Base-by-base conservation (phyloP, 2,888 invertebrate species). In the Baccha elongata region DNA sequence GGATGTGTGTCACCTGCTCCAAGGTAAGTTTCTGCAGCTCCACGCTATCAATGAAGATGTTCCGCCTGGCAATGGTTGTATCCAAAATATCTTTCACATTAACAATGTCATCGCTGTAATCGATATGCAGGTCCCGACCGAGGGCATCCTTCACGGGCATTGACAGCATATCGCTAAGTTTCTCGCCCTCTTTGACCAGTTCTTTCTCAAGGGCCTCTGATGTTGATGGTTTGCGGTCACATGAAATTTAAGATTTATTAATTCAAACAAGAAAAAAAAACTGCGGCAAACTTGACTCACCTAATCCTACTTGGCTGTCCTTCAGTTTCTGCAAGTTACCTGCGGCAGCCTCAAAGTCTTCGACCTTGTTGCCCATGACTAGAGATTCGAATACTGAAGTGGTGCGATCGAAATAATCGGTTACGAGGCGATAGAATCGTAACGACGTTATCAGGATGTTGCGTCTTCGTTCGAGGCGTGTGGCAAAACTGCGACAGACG, bases 141-240 rank as follows among this genome's bases (percentile, higher is more conserved):
- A 94, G 91, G 0, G 95, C 94, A 89, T 96, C 95, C 90, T 95
- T 95, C 83, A 96, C 93, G 8, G 95, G 95, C 92, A 95, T 94
- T 42, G 95, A 94, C 86, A 96, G 91, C 90, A 95, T 93, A 88
- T 95, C 95, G 75, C 95, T 93, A 64, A 96, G 91, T 88, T 94
- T 95, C 89, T 96, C 95, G 8, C 96, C 96, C 91, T 95, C 95
- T 87, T 93, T 93, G 67, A 94, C 91, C 84, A 95, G 91, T 87
- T 95, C 94, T 80, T 92, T 92, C 89, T 94, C 94, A 85, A 95
- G 72, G 46, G 83, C 67, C 78, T 78, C 83, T 83, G 72, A 6
- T 35, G 10, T 8, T 55, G 35, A 6, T 37, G 8, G 26, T 44
- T 67, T 75, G 75, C 50, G 75, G 75, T 75, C 60, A 40, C 58